phyloP scores from a whole-genome alignment of 1,140 invertebrate genomes.

The Augochlora pura region DNA sequence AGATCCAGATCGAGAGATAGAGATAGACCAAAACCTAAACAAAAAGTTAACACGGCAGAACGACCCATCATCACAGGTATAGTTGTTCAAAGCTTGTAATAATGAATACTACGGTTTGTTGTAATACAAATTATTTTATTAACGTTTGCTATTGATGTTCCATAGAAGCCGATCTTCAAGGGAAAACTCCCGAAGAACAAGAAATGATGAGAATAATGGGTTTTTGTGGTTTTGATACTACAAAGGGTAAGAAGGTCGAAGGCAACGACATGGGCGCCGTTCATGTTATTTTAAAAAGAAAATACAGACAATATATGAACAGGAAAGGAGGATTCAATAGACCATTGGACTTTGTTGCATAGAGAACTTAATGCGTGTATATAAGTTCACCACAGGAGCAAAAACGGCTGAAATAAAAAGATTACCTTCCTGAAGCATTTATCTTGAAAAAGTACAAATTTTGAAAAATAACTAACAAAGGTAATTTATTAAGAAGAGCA shows the following conservation, averaged over 20 bases:
- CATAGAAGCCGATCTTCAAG: conserved; percentile 87
- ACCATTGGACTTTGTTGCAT: conserved; percentile 96
- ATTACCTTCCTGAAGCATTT: too few relatives aligned
- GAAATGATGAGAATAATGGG: conserved; percentile 99
- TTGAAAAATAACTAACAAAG: too few relatives aligned
- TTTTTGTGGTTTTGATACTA: conserved; percentile 96
- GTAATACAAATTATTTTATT: not conserved
- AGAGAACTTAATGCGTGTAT: conserved; percentile 63
- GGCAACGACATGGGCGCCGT: conserved; percentile 95
- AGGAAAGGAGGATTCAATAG: conserved; percentile 99
- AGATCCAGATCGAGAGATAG: conserved; percentile 80
- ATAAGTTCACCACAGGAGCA: not conserved
- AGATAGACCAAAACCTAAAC: conserved; percentile 75
- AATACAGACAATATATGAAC: conserved; percentile 99
- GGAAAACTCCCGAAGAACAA: conserved; percentile 94
- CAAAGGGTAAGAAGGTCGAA: conserved; percentile 96
- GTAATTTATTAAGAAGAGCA: not conserved
- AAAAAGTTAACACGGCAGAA: conserved; percentile 75
- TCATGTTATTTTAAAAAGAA: conserved; percentile 97
- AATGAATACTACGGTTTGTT: not conserved
- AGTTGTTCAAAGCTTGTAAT: not conserved
- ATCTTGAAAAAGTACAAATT: too few relatives aligned
- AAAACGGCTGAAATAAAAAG: not conserved
- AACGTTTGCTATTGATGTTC: conserved; percentile 34
- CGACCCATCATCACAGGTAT: conserved; percentile 82